These are phyloP conservation scores for Himalopsyche anomala DNA, from an alignment of 2,888 invertebrate genomes.

Conservation along the genomic window DNA sequence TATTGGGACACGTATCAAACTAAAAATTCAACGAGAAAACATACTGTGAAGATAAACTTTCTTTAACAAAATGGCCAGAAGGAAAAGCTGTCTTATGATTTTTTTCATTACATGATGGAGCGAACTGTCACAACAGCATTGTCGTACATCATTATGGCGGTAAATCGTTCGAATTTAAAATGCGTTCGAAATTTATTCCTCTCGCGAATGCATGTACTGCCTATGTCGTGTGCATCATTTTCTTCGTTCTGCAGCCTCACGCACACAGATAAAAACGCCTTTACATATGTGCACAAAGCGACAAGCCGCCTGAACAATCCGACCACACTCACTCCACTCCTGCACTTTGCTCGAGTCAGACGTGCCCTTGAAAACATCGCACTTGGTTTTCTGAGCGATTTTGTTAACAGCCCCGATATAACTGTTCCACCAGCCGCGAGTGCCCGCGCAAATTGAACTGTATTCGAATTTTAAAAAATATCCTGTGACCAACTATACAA, in stretches of 20 bases:
- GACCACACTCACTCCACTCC: conserved; percentile 30
- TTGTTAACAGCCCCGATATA: neutral
- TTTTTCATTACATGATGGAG: neutral
- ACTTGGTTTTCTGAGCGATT: neutral
- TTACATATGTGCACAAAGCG: conserved; percentile 6
- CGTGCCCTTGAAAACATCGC: conserved; percentile 18
- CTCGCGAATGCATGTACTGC: conserved; percentile 1
- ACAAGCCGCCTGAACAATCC: conserved; percentile 3
- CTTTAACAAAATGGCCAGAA: too few relatives aligned
- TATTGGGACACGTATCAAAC: too few relatives aligned
- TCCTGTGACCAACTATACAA: neutral
- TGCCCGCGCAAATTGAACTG: conserved; percentile 2
- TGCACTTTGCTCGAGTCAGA: conserved; percentile 25
- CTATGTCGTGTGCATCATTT: conserved; percentile 20
- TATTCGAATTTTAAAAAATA: neutral
- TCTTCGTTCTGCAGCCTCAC: conserved; percentile 12
- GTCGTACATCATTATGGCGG: neutral
- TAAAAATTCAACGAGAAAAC: too few relatives aligned
- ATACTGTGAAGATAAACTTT: too few relatives aligned
- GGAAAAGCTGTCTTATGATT: neutral
- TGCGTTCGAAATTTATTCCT: conserved; percentile 6
- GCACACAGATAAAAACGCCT: neutral
- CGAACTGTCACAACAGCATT: neutral
- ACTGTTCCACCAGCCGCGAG: conserved; percentile 4
- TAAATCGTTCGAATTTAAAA: conserved; percentile 8